Base-by-base conservation (phyloP, 1,140 invertebrate species). In the Drosophila ficusphila region DNA sequence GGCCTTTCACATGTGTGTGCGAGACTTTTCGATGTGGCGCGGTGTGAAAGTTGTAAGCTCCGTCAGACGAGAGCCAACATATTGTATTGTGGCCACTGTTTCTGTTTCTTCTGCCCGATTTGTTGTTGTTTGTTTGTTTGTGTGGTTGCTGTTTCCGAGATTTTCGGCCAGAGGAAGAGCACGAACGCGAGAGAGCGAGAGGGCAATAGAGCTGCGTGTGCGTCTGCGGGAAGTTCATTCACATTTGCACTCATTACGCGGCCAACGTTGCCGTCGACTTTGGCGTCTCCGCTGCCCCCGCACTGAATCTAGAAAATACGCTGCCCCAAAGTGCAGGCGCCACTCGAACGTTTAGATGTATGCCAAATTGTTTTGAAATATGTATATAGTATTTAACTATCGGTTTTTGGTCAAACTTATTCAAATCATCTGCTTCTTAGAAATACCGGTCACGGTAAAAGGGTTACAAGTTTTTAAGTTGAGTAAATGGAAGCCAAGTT, bases 201-300 rank as follows among this genome's bases (percentile, higher is more conserved):
- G 62, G 58, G 70, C 64, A 34, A 42, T 42, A 47, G 48, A 25
- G 54, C 82, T 88, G 76, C 72, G 65, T 82, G 69, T 86, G 81
- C 73, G 82, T 88, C 78, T 86, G 77, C 74, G 73, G 68, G 62
- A 82, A 86, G 82, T 86, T 86, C 82, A 86, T 86, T 86, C 82
- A 86, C 82, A 78, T 86, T 88, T 86, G 82, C 82, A 86, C 82
- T 86, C 82, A 86, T 86, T 86, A 86, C 74, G 54, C 82, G 82
- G 73, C 77, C 82, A 88, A 79, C 65, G 58, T 36, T 44, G 53
- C 57, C 39, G 68, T 18, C 39, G 41, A 19, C 18, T 41, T 34
- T 23, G 38, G 14, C 71, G 36, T 21, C 41, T 52, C 54, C 27
- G 36, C 62, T 65, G 44, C 62, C 62, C 62, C 62, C 62, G 60